Evolutionary conservation across 2,888 invertebrate species (phyloP), one percentile per base, ranked within the genome.

Genomic region (Pollenia labialis): DNA sequence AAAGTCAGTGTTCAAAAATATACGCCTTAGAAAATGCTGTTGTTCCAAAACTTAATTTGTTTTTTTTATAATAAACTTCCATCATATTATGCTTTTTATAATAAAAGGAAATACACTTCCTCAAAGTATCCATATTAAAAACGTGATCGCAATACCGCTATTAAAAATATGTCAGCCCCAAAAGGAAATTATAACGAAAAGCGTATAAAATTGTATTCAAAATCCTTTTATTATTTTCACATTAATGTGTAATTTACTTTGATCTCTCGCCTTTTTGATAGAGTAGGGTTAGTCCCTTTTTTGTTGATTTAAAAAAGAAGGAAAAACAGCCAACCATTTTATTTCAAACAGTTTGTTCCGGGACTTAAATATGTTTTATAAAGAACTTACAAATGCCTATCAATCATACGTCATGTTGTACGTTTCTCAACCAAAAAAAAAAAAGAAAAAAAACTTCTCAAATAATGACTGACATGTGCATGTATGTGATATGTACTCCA

Each of bases 341-440:
- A 23, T 42, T n/a, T 58, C 32, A 40, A 71, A 11, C 60, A 71
- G 60, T 62, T 80, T 80, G 40, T 71, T 80, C n/a, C 12, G 46
- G 32, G n/a, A 50, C 23, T 48, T 80, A 44, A 52, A 71, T 52
- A 60, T 44, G 50, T 42, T 56, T 56, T 42, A 23, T 56, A 4
- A 1, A 44, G 56, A 18, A 6, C 18, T 58, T 42, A 44, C 18
- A 44, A 76, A 54, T 76, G 76, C 58, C 74, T 23, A 81, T 81
- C 81, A 81, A 81, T 81, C 81, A 81, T 52, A 74, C 10, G 74
- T 68, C 74, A 75, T 66, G 50, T 75, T 80, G 60, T 42, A n/a
- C 40, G 56, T 9, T 12, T 64, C 58, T 50, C n/a, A 58, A 32
- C n/a, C 18, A 32, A 72, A 69, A 74, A 58, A 23, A 23, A 23